These are phyloP conservation scores for Scolopax mira DNA, from an alignment of 2,113 vertebrate species.

Conservation along the genomic window DNA sequence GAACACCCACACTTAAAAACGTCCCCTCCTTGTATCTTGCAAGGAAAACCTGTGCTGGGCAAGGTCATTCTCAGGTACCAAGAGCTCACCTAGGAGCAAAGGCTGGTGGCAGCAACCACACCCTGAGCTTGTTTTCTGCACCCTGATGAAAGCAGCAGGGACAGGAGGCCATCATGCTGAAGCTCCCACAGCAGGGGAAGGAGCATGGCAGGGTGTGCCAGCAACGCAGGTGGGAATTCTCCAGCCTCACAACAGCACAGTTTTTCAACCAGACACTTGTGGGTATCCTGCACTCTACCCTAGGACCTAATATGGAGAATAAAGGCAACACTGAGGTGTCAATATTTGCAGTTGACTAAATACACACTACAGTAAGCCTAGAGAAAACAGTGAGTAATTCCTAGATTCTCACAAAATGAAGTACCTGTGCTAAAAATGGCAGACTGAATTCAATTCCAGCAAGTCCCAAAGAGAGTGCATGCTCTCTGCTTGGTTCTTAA, in stretches of 20 bases:
- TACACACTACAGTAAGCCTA: background rate
- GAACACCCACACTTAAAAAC: background rate
- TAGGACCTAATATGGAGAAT: background rate
- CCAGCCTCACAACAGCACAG: background rate
- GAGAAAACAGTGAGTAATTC: conserved; percentile 1
- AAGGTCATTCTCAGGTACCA: background rate
- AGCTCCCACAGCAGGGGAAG: background rate
- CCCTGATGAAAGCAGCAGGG: background rate
- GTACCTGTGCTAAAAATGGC: background rate
- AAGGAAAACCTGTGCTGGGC: background rate
- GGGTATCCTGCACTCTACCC: background rate
- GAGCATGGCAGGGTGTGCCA: background rate
- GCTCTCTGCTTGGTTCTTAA: background rate
- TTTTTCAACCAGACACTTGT: background rate
- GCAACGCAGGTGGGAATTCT: background rate
- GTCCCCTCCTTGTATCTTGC: background rate
- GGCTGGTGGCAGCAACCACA: background rate
- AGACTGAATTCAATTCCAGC: background rate
- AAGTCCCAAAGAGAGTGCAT: background rate
- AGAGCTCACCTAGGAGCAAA: background rate
- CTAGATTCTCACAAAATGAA: background rate
- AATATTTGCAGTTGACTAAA: background rate
- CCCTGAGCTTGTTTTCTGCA: background rate
- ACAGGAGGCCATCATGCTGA: rapidly evolving
- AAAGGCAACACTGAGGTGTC: background rate